Evolutionary conservation across 1,140 invertebrate species (phyloP).

Genomic region (Musca vetustissima): DNA sequence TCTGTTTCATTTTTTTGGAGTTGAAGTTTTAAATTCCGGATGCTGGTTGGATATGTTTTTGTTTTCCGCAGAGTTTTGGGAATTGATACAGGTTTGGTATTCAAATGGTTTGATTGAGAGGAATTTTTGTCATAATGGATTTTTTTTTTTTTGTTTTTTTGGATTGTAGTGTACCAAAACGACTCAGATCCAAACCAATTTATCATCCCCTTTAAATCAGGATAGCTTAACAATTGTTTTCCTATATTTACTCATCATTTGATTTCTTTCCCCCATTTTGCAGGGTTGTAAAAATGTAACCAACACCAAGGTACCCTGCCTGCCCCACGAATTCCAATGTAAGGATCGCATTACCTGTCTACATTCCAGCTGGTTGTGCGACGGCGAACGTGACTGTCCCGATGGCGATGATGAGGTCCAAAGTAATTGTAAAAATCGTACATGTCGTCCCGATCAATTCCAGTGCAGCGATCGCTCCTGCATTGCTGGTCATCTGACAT

Average conservation of each 20-base stretch:
- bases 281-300: constrained; percentile 63
- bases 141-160: too few species aligned
- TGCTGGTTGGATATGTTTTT: neutral
- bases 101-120: too few species aligned
- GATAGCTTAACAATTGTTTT: too few species aligned
- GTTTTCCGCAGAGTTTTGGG: too few species aligned
- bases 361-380: constrained; percentile 81
- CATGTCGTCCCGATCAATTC: constrained; percentile 81
- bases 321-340: constrained; percentile 79
- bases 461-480: constrained; percentile 80
- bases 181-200: too few species aligned
- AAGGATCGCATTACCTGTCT: constrained; percentile 83
- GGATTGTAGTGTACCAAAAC: too few species aligned
- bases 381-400: constrained; percentile 81
- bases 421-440: constrained; percentile 70
- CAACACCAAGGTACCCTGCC: constrained; percentile 62
- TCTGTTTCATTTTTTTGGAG: too few species aligned
- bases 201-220: constrained; percentile 13
- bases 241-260: neutral
- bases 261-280: neutral
- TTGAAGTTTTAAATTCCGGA: neutral
- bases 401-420: constrained; percentile 78
- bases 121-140: too few species aligned
- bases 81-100: too few species aligned
- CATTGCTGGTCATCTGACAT: constrained; percentile 79